Base-by-base conservation (phyloP, 1,140 invertebrate genomes). In the Zelostemma sp. region DNA sequence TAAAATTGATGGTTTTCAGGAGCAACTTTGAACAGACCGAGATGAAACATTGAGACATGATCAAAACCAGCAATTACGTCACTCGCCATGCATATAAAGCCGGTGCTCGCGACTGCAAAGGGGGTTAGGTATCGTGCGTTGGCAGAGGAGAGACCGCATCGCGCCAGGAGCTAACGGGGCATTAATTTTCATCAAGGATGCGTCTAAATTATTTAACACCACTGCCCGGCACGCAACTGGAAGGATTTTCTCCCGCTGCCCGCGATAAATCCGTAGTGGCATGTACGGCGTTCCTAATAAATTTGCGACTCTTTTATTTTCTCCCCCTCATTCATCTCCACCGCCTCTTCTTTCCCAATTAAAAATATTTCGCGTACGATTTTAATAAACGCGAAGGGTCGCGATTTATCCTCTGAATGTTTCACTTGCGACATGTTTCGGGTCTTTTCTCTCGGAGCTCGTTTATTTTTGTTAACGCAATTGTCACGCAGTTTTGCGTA, bases 101-200 rank as follows among this genome's bases (percentile, higher is more conserved):
- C 51, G 38, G 46, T 21, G 16, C 25, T 41, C 41, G 40, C 43
- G 43, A 33, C 60, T 57, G 46, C 38, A 12, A 35, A 4, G 35
- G 47, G 38, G 45, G 21, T 25, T 38, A 46, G 53, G 40, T 48
- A 57, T 38, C 55, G 33, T 54, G 62, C 55, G 62, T 65, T 49
- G 62, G 48, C 55, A 41, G 49, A 65, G 53, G 28, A 65, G 62
- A 48, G 50, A 58, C 62, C 43, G 62, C 61, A 57, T 31, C 57
- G 54, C 61, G 54, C 35, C 40, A 57, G 54, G 57, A 57, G 28
- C 48, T 54, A 57, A 53, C 61, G 54, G 48, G 54, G 54, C 61
- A 57, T 64, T 64, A 64, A 64, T 51, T 64, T 64, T 64, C 61
- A 64, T 63, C 50, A 63, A 63, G 60, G 60, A 38, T 56, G 46